Base-by-base conservation (phyloP, 2,797 vertebrate species). In the Choloepus didactylus region DNA sequence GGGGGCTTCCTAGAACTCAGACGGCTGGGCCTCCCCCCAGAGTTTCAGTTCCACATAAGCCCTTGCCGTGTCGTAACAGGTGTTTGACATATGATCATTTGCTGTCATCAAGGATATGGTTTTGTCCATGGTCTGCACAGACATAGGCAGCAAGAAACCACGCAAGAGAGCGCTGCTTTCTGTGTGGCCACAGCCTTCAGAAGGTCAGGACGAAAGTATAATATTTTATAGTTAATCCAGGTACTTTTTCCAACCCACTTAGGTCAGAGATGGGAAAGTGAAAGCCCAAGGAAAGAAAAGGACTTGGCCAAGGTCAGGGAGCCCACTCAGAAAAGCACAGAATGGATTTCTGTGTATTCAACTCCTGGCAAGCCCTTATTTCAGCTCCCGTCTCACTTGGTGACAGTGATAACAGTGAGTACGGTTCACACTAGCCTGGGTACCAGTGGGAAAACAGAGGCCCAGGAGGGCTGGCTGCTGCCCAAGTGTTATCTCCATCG, bases 161-260 rank as follows among this genome's bases (percentile, higher is more conserved):
- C 9, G 31, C 18, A 6, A 60, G 38, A 83, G 79, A 35, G 23
- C 1, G 3, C 21, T 79, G 60, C 46, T 44, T 44, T 88, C 64
- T 86, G 59, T 92, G 72, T 75, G 77, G 41, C 62, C 35, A 2
- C 15, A 27, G 73, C 75, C 69, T 88, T 79, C 84, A 79, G 90
- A 87, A 73, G 46, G 49, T 72, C 56, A 46, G 75, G 35, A n/a
- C 54, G 18, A 64, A 12, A 66, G 73, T 59, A 69, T 9, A 27
- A 79, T 21, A 82, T 76, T 96, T 96, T 23, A 72, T 7, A 56
- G 90, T 14, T 18, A 76, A 84, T 56, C 56, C 56, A 91, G 87
- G 80, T 91, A 77, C 70, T 5, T 41, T 70, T 5, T 41, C 88
- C 19, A 23, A 0, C 19, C 60, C 9, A 25, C 51, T 91, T 69